Conservation (phyloP, 2,888 invertebrate genomes). For the Amphipyra berbera region DNA sequence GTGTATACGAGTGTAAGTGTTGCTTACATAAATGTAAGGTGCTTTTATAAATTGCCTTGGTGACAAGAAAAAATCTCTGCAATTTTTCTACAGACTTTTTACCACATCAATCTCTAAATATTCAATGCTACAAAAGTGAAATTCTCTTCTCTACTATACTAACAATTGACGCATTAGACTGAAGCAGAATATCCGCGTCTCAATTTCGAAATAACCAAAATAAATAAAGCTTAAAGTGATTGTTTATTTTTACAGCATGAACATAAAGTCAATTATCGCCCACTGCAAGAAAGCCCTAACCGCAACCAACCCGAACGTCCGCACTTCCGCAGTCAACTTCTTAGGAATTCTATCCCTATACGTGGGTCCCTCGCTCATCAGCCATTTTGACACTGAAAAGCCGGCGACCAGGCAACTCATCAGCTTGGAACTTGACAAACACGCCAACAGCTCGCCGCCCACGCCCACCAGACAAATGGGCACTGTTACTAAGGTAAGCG, state of each 20-base stretch:
- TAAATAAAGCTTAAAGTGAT: background rate
- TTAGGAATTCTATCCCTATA: constrained; percentile 95
- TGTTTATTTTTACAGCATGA: constrained; percentile 83
- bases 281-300: constrained; percentile 95
- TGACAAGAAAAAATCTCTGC: too few relatives aligned
- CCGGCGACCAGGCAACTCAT: constrained; percentile 95
- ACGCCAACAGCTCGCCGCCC: constrained; percentile 93
- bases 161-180: too few relatives aligned
- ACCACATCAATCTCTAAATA: too few relatives aligned
- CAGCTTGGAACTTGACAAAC: constrained; percentile 95
- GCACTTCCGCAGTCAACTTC: constrained; percentile 93
- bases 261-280: constrained; percentile 93
- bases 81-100: too few relatives aligned
- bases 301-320: constrained; percentile 95
- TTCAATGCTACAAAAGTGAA: too few relatives aligned
- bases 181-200: too few relatives aligned
- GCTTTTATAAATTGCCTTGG: too few relatives aligned
- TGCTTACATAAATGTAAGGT: too few relatives aligned
- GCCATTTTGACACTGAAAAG: constrained; percentile 96
- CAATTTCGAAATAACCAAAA: too few relatives aligned
- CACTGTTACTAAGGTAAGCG: constrained; percentile 82
- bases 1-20: too few relatives aligned
- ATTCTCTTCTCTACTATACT: too few relatives aligned
- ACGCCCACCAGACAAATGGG: constrained; percentile 92
- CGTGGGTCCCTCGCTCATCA: constrained; percentile 93